Conservation (phyloP, 2,888 invertebrate genomes). For the Heliconius hortense region DNA sequence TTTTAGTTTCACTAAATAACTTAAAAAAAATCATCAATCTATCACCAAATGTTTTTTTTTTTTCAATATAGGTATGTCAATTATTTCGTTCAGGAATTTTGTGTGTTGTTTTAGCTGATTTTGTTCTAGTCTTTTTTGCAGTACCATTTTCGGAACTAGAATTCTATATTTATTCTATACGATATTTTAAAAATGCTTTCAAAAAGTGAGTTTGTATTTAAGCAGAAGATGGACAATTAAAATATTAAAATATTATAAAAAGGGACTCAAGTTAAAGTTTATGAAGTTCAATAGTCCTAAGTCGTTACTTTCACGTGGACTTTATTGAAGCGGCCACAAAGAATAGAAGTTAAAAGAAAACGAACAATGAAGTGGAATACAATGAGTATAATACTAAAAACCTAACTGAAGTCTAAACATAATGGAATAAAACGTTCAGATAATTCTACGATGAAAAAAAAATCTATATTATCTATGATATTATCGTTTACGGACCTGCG, state of each 20-base stretch:
- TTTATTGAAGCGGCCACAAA: slow-evolving; percentile 30
- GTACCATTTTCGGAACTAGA: no score
- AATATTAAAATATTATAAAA: background rate
- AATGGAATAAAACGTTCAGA: background rate
- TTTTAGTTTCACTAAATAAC: no score
- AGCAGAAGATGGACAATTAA: no score
- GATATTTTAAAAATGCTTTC: no score
- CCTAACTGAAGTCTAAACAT: slow-evolving; percentile 2
- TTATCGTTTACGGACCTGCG: background rate
- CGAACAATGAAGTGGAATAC: slow-evolving; percentile 19
- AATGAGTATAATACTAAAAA: slow-evolving; percentile 20
- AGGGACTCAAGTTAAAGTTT: slow-evolving; percentile 4
- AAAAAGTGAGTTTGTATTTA: no score
- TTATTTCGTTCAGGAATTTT: no score
- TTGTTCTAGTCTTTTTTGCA: no score
- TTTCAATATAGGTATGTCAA: no score
- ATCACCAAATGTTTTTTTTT: no score
- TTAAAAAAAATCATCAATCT: no score
- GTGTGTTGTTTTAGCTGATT: no score
- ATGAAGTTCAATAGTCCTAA: slow-evolving; percentile 14
- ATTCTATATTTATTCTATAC: no score
- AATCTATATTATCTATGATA: background rate
- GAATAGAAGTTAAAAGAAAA: slow-evolving; percentile 27
- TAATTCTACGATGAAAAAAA: background rate
- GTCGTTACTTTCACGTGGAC: slow-evolving; percentile 27